Evolutionary conservation across 1,140 invertebrate species (phyloP).

Genomic region (Battus philenor): DNA sequence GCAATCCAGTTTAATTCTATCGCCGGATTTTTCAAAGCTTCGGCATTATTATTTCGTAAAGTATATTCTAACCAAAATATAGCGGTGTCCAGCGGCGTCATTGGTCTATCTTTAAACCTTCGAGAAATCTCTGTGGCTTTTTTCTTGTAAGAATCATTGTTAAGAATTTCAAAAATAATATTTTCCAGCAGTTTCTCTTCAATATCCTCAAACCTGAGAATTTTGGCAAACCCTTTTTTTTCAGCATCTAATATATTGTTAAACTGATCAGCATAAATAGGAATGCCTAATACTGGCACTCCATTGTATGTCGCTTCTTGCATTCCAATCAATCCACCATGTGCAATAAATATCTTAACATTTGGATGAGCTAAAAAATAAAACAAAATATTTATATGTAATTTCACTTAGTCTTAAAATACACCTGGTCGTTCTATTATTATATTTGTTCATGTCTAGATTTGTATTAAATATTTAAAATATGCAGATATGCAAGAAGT

Average conservation of each 20-base stretch:
- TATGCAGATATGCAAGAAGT: too few relatives aligned
- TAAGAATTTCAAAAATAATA: constrained; percentile 38
- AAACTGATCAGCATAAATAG: constrained; percentile 79
- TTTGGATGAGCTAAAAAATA: constrained; percentile 76
- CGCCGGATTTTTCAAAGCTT: constrained; percentile 77
- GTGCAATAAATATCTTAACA: constrained; percentile 79
- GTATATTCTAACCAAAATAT: constrained; percentile 82
- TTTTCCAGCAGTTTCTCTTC: constrained; percentile 42
- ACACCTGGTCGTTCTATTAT: too few relatives aligned
- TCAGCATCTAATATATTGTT: constrained; percentile 74
- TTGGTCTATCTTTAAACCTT: constrained; percentile 76
- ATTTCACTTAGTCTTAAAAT: too few relatives aligned
- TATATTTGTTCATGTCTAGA: too few relatives aligned
- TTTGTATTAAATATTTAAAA: too few relatives aligned
- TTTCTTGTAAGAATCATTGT: constrained; percentile 37
- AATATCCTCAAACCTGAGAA: constrained; percentile 49
- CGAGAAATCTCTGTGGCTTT: constrained; percentile 61
- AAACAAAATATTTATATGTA: too few relatives aligned
- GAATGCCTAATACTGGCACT: constrained; percentile 80
- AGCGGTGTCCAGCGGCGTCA: constrained; percentile 74
- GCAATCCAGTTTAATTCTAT: constrained; percentile 77
- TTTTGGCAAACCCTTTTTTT: constrained; percentile 64
- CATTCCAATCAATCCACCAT: constrained; percentile 81
- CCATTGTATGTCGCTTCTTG: constrained; percentile 81
- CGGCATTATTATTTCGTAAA: constrained; percentile 68